Base-by-base conservation (phyloP, 2,888 invertebrate species). In the Ganaspis brasiliensis region DNA sequence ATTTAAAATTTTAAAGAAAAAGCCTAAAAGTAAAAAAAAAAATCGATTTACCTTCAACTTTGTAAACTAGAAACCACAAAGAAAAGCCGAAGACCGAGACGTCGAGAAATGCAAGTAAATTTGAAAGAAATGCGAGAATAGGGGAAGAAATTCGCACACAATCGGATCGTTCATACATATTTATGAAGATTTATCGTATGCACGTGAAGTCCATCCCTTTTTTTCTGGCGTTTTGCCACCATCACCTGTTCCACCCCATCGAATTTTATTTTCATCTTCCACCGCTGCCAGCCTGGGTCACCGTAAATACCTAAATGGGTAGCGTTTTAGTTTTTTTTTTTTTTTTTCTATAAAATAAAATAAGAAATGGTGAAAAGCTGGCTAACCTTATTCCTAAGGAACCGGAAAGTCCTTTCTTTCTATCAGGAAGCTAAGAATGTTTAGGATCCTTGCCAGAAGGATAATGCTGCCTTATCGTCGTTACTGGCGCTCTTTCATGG, bases 181-280 rank as follows among this genome's bases (percentile, higher is more conserved):
- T 85, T 86, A 87, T 86, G 83, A 83, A 87, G 85, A 88, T 87
- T 85, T 87, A 87, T 87, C 82, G 85, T 82, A 85, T 85, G 85
- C 86, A 83, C 84, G 82, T 83, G 79, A 83, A 84, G 82, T 81
- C 78, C 76, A 79, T 83, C 73, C 74, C 76, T 79, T 84, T 86
- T 87, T 87, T 80, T 83, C 85, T 86, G 86, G 87, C 87, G 72
- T 79, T 81, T 80, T 83, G 88, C 87, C 89, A 88, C 85, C 86
- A 83, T 86, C 87, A 83, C 84, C 85, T 84, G 86, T 86, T 89
- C 85, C 86, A 82, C 83, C 81, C 86, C 83, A 84, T 85, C 84
- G 87, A 80, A 86, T 87, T 88, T 89, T 87, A 86, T 86, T 88
- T 87, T 81, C 83, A 86, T 79, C 83, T 81, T 77, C 63, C 71